Evolutionary conservation across 92 coral and sea anemone species (phyloP).

Genomic region (Diadumene lineata): DNA sequence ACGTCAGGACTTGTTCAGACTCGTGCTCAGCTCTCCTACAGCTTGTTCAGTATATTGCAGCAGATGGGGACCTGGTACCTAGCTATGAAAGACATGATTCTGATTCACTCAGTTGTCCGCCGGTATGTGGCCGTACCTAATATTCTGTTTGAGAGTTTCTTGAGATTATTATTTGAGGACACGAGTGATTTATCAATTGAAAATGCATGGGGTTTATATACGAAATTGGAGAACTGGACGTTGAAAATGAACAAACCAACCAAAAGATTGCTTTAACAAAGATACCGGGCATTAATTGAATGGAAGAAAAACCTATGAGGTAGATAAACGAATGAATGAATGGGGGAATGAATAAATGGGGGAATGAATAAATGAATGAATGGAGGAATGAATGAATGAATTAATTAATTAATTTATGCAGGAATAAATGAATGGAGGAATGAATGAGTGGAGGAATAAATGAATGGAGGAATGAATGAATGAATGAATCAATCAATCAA

Average conservation of each 20-base stretch:
- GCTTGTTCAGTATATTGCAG: constrained; percentile 88
- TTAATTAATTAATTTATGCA: background rate
- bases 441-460: background rate
- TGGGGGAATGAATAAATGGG: background rate
- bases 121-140: too few species aligned
- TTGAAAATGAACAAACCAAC: too few species aligned
- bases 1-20: constrained; percentile 94
- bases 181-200: too few species aligned
- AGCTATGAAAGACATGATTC: constrained; percentile 74
- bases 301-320: too few species aligned
- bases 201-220: too few species aligned
- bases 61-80: constrained; percentile 95
- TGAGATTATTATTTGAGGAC: too few species aligned
- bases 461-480: too few species aligned
- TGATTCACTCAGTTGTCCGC: constrained; percentile 39
- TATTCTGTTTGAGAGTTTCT: too few species aligned
- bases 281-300: too few species aligned
- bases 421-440: background rate
- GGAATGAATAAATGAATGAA: constrained; percentile 2
- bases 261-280: too few species aligned
- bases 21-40: constrained; percentile 94
- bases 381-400: background rate
- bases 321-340: background rate
- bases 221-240: too few species aligned
- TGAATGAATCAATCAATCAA: background rate